Evolutionary conservation across 2,888 invertebrate genomes (phyloP).

Genomic region (Xestia ashworthii): DNA sequence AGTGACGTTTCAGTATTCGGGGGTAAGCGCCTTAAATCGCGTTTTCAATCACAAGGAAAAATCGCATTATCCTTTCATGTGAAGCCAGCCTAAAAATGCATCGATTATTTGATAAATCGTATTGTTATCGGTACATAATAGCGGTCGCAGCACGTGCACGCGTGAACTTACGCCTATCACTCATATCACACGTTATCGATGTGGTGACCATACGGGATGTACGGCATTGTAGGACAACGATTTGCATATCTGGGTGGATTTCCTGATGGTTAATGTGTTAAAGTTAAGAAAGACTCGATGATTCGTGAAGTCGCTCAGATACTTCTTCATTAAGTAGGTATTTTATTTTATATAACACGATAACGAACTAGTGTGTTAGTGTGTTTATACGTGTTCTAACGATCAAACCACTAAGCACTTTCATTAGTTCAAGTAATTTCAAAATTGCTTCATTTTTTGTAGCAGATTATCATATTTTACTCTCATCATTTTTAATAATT

Average conservation of each 20-base stretch:
- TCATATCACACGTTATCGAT: conserved; percentile 62
- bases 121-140: conserved; percentile 78
- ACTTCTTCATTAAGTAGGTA: too few species aligned
- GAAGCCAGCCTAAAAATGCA: conserved; percentile 73
- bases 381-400: too few species aligned
- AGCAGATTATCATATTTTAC: too few species aligned
- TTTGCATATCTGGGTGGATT: conserved; percentile 9
- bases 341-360: too few species aligned
- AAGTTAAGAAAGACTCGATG: background rate
- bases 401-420: too few species aligned
- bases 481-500: too few species aligned
- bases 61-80: conserved; percentile 12
- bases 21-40: too few species aligned
- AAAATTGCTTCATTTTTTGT: too few species aligned
- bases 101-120: conserved; percentile 87
- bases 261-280: background rate
- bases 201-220: conserved; percentile 39
- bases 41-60: background rate
- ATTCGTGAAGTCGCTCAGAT: background rate
- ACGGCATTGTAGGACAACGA: conserved; percentile 31
- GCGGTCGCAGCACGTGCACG: conserved; percentile 75
- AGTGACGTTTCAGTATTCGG: too few species aligned
- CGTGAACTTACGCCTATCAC: conserved; percentile 69
- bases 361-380: too few species aligned
- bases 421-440: too few species aligned